Evolutionary conservation across 2,113 vertebrate species (phyloP).

Genomic region (Acinonyx jubatus): DNA sequence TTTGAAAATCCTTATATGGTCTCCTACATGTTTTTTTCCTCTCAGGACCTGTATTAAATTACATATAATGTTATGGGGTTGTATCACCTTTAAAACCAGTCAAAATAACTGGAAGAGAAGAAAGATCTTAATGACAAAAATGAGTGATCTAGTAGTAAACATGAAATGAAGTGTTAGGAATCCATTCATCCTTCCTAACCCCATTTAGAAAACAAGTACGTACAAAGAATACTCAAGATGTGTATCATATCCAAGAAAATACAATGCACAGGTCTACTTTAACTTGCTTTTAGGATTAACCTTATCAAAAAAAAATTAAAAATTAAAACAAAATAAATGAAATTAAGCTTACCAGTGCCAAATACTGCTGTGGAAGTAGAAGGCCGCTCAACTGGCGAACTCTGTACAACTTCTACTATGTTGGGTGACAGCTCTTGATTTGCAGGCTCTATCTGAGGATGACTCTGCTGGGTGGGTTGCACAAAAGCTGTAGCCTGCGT

Average conservation of each 20-base stretch:
- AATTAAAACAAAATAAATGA: not conserved
- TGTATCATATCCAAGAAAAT: not conserved
- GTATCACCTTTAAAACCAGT: not conserved
- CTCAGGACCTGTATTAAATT: not conserved
- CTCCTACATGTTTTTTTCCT: not conserved
- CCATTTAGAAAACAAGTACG: not conserved
- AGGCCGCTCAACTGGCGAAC: constrained; percentile 93
- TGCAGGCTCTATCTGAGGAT: constrained; percentile 90
- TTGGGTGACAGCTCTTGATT: constrained; percentile 90
- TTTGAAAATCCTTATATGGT: not conserved
- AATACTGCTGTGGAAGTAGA: constrained; percentile 94
- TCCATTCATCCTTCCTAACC: not conserved
- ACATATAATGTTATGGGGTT: not conserved
- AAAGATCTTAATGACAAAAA: constrained; percentile 20
- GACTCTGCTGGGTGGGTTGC: constrained; percentile 96
- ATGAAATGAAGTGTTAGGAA: constrained; percentile 26
- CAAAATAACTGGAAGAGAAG: not conserved
- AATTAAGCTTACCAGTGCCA: constrained; percentile 89
- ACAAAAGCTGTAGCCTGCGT: constrained; percentile 97
- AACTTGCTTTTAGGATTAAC: not conserved
- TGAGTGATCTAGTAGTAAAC: not conserved
- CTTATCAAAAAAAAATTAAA: not conserved
- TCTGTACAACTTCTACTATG: constrained; percentile 92
- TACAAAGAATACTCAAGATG: not conserved
- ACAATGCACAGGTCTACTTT: not conserved